Evolutionary conservation across 2,888 invertebrate genomes (phyloP).

Genomic region (Folsomia candida): DNA sequence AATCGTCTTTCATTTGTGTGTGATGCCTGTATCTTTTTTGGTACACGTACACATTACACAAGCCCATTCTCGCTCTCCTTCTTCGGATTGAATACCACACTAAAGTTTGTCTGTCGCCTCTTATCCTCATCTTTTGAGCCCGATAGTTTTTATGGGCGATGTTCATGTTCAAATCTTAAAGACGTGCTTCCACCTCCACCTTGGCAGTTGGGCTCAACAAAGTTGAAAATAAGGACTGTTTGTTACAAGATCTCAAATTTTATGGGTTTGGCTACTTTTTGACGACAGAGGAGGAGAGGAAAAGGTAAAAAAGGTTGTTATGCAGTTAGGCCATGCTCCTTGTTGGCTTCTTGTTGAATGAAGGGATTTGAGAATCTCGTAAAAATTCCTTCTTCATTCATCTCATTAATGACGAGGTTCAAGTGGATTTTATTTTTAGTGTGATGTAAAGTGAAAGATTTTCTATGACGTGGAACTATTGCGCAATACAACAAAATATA

Average conservation of each 20-base stretch:
- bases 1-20: not conserved
- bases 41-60: too few relatives aligned
- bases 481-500: too few relatives aligned
- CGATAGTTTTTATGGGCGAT: not conserved
- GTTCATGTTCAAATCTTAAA: not conserved
- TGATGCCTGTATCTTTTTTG: not conserved
- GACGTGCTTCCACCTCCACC: not conserved
- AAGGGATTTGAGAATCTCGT: not conserved
- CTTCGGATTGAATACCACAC: not conserved
- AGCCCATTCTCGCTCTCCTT: too few relatives aligned
- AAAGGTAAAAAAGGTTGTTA: not conserved
- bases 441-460: not conserved
- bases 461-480: too few relatives aligned
- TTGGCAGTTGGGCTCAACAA: not conserved
- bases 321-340: too few relatives aligned
- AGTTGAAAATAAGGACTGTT: not conserved
- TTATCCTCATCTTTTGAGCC: too few relatives aligned
- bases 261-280: not conserved
- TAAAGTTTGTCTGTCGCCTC: not conserved
- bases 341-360: not conserved
- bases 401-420: not conserved
- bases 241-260: not conserved
- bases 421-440: not conserved
- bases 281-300: too few relatives aligned
- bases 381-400: too few relatives aligned